Evolutionary conservation across 2,888 invertebrate genomes (phyloP).

Genomic region (Dastarcus helophoroides): DNA sequence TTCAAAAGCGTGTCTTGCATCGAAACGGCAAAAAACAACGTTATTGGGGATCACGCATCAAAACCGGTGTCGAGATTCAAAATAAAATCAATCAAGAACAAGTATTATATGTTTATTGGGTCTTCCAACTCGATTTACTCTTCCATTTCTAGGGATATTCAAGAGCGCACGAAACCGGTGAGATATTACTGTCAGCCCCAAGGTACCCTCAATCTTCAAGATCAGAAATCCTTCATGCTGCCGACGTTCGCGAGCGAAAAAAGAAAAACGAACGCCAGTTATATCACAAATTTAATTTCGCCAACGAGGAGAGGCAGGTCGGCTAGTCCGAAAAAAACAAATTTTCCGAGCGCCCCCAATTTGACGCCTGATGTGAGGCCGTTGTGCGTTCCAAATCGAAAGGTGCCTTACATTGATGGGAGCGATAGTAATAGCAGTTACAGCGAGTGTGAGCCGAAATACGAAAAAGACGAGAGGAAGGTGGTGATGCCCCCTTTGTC

Average conservation of each 20-base stretch:
- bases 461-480: too few species aligned
- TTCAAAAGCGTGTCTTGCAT: slow-evolving; percentile 1
- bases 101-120: too few species aligned
- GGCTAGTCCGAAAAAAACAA: slow-evolving; percentile 23
- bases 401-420: slow-evolving; percentile 24
- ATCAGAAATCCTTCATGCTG: slow-evolving; percentile 28
- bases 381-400: slow-evolving; percentile 5
- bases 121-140: neutral
- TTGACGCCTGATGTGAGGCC: neutral
- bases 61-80: too few species aligned
- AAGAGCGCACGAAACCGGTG: neutral
- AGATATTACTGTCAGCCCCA: neutral
- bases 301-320: slow-evolving; percentile 26
- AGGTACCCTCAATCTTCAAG: too few species aligned
- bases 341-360: too few species aligned
- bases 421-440: slow-evolving; percentile 12
- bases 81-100: too few species aligned
- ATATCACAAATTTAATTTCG: slow-evolving; percentile 22
- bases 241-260: slow-evolving; percentile 32
- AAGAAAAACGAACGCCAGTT: slow-evolving; percentile 26
- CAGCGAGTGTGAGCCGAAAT: too few species aligned
- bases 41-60: neutral
- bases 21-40: neutral
- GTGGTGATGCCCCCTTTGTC: too few species aligned
- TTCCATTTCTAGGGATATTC: slow-evolving; percentile 4